phyloP scores from a whole-genome alignment of 2,888 invertebrate species.

The Papilio protenor region DNA sequence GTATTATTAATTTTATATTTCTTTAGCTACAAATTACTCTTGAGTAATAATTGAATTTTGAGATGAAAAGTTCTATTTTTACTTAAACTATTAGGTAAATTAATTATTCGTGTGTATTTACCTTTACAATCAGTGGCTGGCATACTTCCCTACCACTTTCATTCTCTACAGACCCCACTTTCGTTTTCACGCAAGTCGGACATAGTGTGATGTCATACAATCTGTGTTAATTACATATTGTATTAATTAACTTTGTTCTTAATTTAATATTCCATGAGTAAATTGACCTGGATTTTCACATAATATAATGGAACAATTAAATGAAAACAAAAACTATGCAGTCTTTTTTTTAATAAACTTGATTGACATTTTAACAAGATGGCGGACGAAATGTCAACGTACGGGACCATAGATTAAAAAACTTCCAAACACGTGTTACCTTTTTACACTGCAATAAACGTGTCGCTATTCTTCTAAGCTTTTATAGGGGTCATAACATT shows the following conservation, averaged over 20 bases:
- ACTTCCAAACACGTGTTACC: conserved; percentile 49
- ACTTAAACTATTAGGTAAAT: neutral
- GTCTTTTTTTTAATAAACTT: neutral
- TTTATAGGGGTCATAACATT: conserved; percentile 46
- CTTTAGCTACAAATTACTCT: too few relatives aligned
- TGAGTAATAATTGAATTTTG: too few relatives aligned
- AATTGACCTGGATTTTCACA: conserved; percentile 5
- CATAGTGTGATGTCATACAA: conserved; percentile 49
- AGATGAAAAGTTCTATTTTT: too few relatives aligned
- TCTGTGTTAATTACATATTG: conserved; percentile 46
- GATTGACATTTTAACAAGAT: conserved; percentile 9
- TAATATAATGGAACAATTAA: neutral
- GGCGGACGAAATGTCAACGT: conserved; percentile 18
- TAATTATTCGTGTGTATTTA: conserved; percentile 7
- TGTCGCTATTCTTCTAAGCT: conserved; percentile 51
- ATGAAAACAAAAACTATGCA: neutral
- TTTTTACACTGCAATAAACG: conserved; percentile 64
- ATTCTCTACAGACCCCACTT: conserved; percentile 45
- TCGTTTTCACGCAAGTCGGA: conserved; percentile 44
- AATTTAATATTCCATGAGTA: conserved; percentile 14
- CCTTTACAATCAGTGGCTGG: conserved; percentile 19
- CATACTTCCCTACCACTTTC: conserved; percentile 45
- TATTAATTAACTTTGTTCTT: conserved; percentile 27
- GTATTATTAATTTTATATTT: too few relatives aligned
- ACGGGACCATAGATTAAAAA: conserved; percentile 33